These are phyloP conservation scores for Tuta absoluta DNA, from an alignment of 2,888 invertebrate species.

Conservation along the genomic window DNA sequence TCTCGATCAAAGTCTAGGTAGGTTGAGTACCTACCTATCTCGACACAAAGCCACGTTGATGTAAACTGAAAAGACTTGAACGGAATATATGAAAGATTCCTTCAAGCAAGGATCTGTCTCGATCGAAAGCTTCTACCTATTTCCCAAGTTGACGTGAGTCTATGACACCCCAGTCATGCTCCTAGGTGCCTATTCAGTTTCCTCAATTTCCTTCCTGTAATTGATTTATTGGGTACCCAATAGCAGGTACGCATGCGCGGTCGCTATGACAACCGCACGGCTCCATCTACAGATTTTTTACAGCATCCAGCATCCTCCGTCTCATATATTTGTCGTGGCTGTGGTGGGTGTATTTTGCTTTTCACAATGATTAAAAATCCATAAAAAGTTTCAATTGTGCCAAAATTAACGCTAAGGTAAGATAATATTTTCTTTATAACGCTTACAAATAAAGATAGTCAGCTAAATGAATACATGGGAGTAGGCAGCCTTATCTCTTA, in stretches of 20 bases:
- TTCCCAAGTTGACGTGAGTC: no score
- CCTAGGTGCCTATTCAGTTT: not conserved
- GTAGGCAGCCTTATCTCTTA: not conserved
- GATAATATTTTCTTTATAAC: not conserved
- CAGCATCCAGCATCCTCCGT: slow-evolving; percentile 9
- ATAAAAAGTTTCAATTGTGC: not conserved
- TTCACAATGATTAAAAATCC: not conserved
- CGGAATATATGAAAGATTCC: no score
- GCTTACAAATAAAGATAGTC: no score
- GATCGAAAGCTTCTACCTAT: no score
- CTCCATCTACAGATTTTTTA: slow-evolving; percentile 47
- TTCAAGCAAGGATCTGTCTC: no score
- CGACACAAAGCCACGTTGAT: no score
- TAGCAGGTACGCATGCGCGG: slow-evolving; percentile 63
- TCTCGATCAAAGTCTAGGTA: no score
- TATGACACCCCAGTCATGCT: no score
- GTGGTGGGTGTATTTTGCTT: not conserved
- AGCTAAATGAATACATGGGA: no score
- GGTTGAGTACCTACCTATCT: no score
- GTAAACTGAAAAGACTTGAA: no score
- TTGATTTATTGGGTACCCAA: slow-evolving; percentile 7
- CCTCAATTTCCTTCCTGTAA: not conserved
- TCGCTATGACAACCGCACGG: slow-evolving; percentile 53
- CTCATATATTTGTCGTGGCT: not conserved
- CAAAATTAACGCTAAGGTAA: slow-evolving; percentile 10